These are phyloP conservation scores for Agonopterix alstromeriana DNA, from an alignment of 2,888 invertebrate genomes.

Conservation along the genomic window DNA sequence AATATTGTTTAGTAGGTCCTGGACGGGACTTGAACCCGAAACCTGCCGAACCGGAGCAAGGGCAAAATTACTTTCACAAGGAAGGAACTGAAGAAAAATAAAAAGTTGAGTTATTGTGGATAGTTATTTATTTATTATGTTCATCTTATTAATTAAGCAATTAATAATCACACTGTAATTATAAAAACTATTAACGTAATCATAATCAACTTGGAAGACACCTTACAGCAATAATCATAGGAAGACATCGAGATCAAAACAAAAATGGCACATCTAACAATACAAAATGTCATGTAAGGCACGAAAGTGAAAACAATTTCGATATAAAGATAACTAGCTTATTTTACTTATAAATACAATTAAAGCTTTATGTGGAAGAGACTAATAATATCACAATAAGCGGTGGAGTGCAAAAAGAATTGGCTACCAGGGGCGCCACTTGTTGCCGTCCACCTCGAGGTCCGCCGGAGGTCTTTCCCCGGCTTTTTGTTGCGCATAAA, in stretches of 20 bases:
- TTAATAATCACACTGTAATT: too few relatives aligned
- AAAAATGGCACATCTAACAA: conserved; percentile 48
- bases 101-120: too few relatives aligned
- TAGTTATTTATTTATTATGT: too few relatives aligned
- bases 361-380: conserved; percentile 74
- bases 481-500: conserved; percentile 55
- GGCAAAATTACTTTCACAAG: too few relatives aligned
- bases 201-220: too few relatives aligned
- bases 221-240: conserved; percentile 14
- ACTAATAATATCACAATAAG: conserved; percentile 64
- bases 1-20: too few relatives aligned
- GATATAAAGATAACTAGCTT: neutral
- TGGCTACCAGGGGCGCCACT: conserved; percentile 66
- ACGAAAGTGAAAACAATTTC: conserved; percentile 18
- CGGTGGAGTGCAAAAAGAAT: neutral
- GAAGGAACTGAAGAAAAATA: too few relatives aligned
- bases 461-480: conserved; percentile 46
- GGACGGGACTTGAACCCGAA: too few relatives aligned
- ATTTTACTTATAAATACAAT: conserved; percentile 38
- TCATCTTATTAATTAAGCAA: too few relatives aligned
- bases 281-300: conserved; percentile 26
- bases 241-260: conserved; percentile 66
- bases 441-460: conserved; percentile 44
- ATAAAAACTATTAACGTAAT: too few relatives aligned
- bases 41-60: too few relatives aligned